Percentiles rank a stretch among this genome's conserved stretches.
phyloP scores from a whole-genome alignment of 2,113 vertebrate species.

The Thomomys bottae region DNA sequence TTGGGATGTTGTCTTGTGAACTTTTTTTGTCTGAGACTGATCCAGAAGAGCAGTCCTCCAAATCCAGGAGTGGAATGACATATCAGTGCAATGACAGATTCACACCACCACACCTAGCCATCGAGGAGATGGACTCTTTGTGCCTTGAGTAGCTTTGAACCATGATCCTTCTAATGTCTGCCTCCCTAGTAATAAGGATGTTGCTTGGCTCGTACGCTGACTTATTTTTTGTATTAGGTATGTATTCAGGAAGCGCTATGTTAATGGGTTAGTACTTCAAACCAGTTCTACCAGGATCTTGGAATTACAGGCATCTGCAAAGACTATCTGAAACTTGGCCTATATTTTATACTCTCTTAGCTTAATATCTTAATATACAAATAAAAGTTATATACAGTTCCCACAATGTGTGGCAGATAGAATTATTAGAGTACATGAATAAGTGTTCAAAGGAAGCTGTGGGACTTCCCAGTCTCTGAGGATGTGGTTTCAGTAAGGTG shows the following conservation, averaged over 20 bases:
- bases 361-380: background rate
- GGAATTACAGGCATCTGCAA: background rate
- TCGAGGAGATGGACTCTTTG: no score
- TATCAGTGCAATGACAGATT: no score
- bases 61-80: no score
- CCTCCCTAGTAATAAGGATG: no score
- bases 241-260: background rate
- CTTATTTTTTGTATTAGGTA: background rate
- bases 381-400: background rate
- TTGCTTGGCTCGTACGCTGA: background rate
- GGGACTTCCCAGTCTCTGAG: background rate
- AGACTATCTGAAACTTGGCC: no score
- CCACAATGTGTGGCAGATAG: background rate
- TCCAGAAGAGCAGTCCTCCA: no score
- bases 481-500: background rate
- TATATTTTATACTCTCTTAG: no score
- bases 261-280: background rate
- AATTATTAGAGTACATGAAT: background rate
- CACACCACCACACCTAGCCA: no score
- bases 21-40: no score
- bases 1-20: no score
- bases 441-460: background rate
- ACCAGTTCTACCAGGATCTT: background rate
- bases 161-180: no score
- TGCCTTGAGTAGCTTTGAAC: no score